phyloP scores from a whole-genome alignment of 2,888 invertebrate genomes.

The Hypena proboscidalis region DNA sequence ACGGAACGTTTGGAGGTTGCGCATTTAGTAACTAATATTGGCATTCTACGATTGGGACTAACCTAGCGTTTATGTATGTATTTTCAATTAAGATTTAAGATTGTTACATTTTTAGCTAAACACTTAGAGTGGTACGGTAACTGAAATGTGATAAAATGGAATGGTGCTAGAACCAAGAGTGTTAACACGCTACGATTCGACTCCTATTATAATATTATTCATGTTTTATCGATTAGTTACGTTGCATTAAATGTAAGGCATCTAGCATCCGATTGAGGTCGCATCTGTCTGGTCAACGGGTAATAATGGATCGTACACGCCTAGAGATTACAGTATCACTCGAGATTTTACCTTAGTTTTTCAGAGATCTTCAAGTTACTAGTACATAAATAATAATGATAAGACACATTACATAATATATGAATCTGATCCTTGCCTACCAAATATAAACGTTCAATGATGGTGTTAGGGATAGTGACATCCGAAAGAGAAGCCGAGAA shows the following conservation, averaged over 20 bases:
- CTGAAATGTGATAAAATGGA: slow-evolving; percentile 86
- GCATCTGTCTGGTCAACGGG: slow-evolving; percentile 72
- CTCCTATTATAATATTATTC: slow-evolving; percentile 83
- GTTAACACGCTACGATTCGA: slow-evolving; percentile 85
- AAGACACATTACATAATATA: slow-evolving; percentile 70
- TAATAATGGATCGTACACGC: slow-evolving; percentile 62
- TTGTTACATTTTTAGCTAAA: slow-evolving; percentile 86
- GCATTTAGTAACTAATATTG: slow-evolving; percentile 85
- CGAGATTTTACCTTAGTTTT: slow-evolving; percentile 77
- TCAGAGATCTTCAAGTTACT: slow-evolving; percentile 78
- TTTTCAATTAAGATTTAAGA: slow-evolving; percentile 84
- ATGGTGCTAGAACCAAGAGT: slow-evolving; percentile 86
- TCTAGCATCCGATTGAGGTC: slow-evolving; percentile 81
- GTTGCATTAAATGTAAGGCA: slow-evolving; percentile 81
- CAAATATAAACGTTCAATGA: slow-evolving; percentile 66
- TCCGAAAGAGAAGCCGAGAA: slow-evolving; percentile 66
- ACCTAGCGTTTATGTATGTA: slow-evolving; percentile 85
- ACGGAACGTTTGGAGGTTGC: slow-evolving; percentile 79
- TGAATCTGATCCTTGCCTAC: slow-evolving; percentile 75
- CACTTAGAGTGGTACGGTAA: slow-evolving; percentile 86
- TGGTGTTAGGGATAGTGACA: slow-evolving; percentile 58
- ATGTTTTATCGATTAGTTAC: slow-evolving; percentile 81
- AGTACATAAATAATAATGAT: slow-evolving; percentile 75
- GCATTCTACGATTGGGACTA: slow-evolving; percentile 86
- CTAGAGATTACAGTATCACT: slow-evolving; percentile 85